Percentiles rank a stretch among this genome's conserved stretches.
Evolutionary conservation across 2,888 invertebrate species (phyloP).

Genomic region (Stegophylla sp.): DNA sequence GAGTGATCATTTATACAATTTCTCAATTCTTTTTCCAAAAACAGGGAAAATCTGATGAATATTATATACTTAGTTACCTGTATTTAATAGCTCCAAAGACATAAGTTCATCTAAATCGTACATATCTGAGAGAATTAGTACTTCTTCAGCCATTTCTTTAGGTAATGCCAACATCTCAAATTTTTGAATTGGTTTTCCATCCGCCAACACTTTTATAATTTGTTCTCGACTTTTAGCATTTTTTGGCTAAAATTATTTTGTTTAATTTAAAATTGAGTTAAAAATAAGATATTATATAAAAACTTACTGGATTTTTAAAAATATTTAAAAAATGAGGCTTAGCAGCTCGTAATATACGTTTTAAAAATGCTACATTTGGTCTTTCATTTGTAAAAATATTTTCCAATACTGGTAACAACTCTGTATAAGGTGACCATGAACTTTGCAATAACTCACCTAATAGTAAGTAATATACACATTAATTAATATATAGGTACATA

Average conservation of each 20-base stretch:
- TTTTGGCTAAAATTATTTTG: constrained; percentile 73
- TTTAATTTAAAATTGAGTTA: not conserved
- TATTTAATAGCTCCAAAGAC: constrained; percentile 86
- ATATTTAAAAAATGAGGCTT: constrained; percentile 86
- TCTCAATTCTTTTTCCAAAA: too few species aligned
- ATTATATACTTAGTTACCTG: constrained; percentile 66
- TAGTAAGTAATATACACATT: not conserved
- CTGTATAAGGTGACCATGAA: constrained; percentile 54
- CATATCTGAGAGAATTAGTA: constrained; percentile 93
- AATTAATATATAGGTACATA: not conserved
- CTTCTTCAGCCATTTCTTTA: constrained; percentile 87
- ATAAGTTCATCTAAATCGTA: constrained; percentile 91
- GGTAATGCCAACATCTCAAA: constrained; percentile 73
- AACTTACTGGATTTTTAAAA: constrained; percentile 83
- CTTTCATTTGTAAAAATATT: constrained; percentile 55
- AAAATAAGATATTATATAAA: too few species aligned
- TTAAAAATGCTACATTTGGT: constrained; percentile 56
- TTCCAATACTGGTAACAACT: constrained; percentile 46
- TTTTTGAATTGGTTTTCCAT: constrained; percentile 78
- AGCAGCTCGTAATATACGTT: constrained; percentile 51
- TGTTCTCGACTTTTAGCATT: constrained; percentile 81
- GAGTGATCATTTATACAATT: too few species aligned
- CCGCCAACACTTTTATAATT: constrained; percentile 79
- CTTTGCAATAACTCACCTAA: constrained; percentile 46
- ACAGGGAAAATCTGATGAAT: too few species aligned